phyloP scores from a whole-genome alignment of 2,888 invertebrate genomes.

The Perithous albicinctus region DNA sequence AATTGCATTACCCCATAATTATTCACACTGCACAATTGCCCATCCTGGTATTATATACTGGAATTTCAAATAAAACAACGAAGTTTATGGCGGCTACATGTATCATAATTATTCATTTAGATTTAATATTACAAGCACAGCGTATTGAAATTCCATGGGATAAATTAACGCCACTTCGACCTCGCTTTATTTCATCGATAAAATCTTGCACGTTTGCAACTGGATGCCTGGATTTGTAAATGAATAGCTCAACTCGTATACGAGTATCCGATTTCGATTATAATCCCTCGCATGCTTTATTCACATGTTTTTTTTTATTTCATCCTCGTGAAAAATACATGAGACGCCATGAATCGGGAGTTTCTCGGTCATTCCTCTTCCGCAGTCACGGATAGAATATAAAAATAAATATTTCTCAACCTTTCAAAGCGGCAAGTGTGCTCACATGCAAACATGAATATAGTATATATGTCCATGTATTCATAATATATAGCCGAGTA shows the following conservation, averaged over 20 bases:
- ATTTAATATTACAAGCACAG: background rate
- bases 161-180: background rate
- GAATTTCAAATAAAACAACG: background rate
- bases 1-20: background rate
- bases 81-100: background rate
- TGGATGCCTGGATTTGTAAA: background rate
- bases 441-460: constrained; percentile 8
- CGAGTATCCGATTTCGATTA: constrained; percentile 6
- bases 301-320: constrained; percentile 8
- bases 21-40: background rate
- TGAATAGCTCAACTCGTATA: background rate
- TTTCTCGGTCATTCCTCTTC: constrained; percentile 25
- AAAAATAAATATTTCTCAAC: constrained; percentile 17
- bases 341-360: constrained; percentile 21
- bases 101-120: background rate
- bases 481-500: constrained; percentile 12
- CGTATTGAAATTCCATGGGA: background rate
- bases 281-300: constrained; percentile 26
- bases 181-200: background rate
- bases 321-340: constrained; percentile 40
- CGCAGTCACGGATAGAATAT: constrained; percentile 5
- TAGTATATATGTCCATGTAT: constrained; percentile 16
- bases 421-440: background rate
- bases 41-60: background rate
- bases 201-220: background rate